Evolutionary conservation across 2,113 vertebrate species (phyloP).

Genomic region (Psophia crepitans): DNA sequence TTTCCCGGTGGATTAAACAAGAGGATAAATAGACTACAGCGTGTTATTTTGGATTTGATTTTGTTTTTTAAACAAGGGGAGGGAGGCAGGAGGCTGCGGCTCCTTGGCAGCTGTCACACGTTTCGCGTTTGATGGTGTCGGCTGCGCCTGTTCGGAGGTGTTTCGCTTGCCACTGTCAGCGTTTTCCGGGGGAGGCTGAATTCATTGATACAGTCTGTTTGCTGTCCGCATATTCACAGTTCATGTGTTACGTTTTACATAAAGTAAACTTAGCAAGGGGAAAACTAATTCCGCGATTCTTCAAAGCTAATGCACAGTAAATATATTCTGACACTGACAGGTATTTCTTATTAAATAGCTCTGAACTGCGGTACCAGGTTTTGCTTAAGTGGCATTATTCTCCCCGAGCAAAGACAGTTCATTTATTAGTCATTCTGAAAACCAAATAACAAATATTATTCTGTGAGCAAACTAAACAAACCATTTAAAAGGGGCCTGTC

Average conservation of each 20-base stretch:
- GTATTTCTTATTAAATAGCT: slow-evolving; percentile 82
- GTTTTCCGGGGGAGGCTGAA: slow-evolving; percentile 56
- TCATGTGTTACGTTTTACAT: slow-evolving; percentile 79
- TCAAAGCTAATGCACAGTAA: slow-evolving; percentile 77
- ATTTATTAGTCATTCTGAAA: slow-evolving; percentile 81
- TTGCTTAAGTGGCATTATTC: slow-evolving; percentile 83
- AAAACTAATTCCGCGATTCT: slow-evolving; percentile 77
- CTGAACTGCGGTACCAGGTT: slow-evolving; percentile 68
- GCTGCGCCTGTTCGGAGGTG: slow-evolving; percentile 33
- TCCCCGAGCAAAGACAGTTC: slow-evolving; percentile 75
- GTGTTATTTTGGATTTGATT: slow-evolving; percentile 51
- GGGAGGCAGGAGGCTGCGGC: slow-evolving; percentile 21
- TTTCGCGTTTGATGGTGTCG: slow-evolving; percentile 51
- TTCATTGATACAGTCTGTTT: slow-evolving; percentile 67
- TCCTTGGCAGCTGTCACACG: slow-evolving; percentile 66
- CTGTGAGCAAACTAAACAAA: slow-evolving; percentile 73
- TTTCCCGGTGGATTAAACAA: slow-evolving; percentile 49
- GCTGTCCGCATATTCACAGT: slow-evolving; percentile 77
- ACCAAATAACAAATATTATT: slow-evolving; percentile 77
- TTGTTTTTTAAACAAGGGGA: slow-evolving; percentile 45
- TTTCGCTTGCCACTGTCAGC: slow-evolving; percentile 48
- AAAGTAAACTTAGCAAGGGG: slow-evolving; percentile 78
- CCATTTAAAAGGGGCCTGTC: slow-evolving; percentile 69
- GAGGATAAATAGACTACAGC: slow-evolving; percentile 61
- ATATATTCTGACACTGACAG: slow-evolving; percentile 81